A percentile compares a stretch with the other conserved stretches of the same genome.
These are phyloP conservation scores for Heliothis peltigera DNA, from an alignment of 2,888 invertebrate genomes.

Conservation along the genomic window DNA sequence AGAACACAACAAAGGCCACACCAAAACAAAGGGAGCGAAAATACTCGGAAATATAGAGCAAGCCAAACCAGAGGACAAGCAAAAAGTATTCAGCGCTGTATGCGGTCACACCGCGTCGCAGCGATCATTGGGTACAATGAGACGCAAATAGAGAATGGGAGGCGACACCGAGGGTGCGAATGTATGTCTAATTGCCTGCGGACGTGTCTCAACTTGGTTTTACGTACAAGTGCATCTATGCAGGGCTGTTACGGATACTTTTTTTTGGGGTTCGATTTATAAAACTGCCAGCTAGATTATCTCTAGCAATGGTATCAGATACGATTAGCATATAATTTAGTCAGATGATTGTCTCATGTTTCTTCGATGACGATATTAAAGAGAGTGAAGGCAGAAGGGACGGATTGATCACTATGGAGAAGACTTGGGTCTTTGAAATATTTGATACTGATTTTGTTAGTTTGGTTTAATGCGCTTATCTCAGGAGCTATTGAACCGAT, in stretches of 20 bases:
- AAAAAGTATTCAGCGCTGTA: slow-evolving; percentile 40
- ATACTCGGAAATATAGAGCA: slow-evolving; percentile 52
- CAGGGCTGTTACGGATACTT: slow-evolving; percentile 50
- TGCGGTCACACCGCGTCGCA: slow-evolving; percentile 31
- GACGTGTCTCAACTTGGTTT: slow-evolving; percentile 76
- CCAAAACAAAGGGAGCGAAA: slow-evolving; percentile 49
- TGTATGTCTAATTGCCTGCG: slow-evolving; percentile 75
- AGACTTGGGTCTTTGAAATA: too few species aligned
- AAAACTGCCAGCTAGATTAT: too few species aligned
- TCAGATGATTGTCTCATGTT: too few species aligned
- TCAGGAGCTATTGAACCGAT: too few species aligned
- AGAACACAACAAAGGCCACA: slow-evolving; percentile 44
- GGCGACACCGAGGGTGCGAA: slow-evolving; percentile 68
- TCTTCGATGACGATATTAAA: too few species aligned
- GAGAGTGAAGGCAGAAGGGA: too few species aligned
- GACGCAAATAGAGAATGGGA: slow-evolving; percentile 63
- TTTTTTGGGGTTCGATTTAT: too few species aligned
- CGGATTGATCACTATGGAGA: too few species aligned
- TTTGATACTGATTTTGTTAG: too few species aligned
- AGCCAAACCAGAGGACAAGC: slow-evolving; percentile 32
- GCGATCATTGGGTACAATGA: slow-evolving; percentile 53
- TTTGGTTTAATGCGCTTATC: too few species aligned
- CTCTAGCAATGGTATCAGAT: too few species aligned
- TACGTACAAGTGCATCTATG: slow-evolving; percentile 61
- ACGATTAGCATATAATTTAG: too few species aligned